Percentiles rank a stretch among this genome's conserved stretches.
Conservation (phyloP, 1,140 invertebrate species). For the Lineus longissimus region DNA sequence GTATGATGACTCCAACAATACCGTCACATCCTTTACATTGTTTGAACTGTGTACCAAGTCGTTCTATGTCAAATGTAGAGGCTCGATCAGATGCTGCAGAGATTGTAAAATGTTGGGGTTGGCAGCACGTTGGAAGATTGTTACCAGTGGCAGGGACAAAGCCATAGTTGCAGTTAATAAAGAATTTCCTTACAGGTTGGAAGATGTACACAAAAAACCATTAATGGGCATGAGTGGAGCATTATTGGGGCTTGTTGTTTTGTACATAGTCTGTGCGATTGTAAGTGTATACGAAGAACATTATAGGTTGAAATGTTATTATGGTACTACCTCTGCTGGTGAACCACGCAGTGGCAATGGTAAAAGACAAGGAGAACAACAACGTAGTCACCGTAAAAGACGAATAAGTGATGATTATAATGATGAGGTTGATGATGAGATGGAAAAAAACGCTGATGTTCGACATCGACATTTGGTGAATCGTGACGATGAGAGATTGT, state of each 20-base stretch:
- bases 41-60: background rate
- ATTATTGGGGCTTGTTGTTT: background rate
- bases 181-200: background rate
- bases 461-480: too few species aligned
- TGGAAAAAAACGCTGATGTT: too few species aligned
- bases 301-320: background rate
- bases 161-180: background rate
- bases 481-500: too few species aligned
- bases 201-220: background rate
- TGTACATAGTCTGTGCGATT: background rate
- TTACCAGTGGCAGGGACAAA: background rate
- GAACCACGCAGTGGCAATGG: too few species aligned
- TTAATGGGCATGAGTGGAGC: background rate
- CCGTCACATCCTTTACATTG: background rate
- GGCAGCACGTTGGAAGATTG: background rate
- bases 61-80: background rate
- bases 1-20: too few species aligned
- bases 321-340: too few species aligned
- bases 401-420: too few species aligned
- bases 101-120: slow-evolving; percentile 1
- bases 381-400: too few species aligned
- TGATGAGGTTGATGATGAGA: too few species aligned
- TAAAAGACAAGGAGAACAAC: too few species aligned
- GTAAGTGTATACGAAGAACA: background rate
- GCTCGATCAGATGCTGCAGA: background rate